Percentiles rank a stretch among this genome's conserved stretches.
Conservation (phyloP, 1,140 invertebrate genomes). For the Listronotus bonariensis region DNA sequence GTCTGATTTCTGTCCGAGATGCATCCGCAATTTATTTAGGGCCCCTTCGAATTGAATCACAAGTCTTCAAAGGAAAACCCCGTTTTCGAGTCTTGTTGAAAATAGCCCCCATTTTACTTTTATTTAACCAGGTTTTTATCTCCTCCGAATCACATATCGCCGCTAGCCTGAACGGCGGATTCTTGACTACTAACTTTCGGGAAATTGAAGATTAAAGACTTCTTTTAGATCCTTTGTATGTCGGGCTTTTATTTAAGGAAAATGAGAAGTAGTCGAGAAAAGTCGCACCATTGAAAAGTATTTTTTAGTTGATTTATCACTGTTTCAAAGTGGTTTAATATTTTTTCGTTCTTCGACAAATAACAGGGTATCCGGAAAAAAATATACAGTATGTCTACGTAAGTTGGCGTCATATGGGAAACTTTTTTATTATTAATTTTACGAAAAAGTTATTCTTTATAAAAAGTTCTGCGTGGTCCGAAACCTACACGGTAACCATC, state of each 20-base stretch:
- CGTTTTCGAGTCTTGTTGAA: conserved; percentile 34
- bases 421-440: no score
- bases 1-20: conserved; percentile 21
- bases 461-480: no score
- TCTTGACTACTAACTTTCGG: conserved; percentile 48
- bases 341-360: no score
- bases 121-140: conserved; percentile 51
- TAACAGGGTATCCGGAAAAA: no score
- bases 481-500: no score
- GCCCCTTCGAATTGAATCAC: conserved; percentile 51
- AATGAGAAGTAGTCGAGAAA: conserved; percentile 7
- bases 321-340: no score
- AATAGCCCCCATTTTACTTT: conserved; percentile 52
- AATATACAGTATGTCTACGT: no score
- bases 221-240: conserved; percentile 18
- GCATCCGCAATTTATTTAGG: conserved; percentile 54
- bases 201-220: conserved; percentile 50
- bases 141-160: conserved; percentile 41
- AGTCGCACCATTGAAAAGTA: not conserved
- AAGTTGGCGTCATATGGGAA: no score
- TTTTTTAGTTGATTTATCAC: not conserved
- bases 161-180: conserved; percentile 41
- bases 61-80: conserved; percentile 52
- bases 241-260: conserved; percentile 2
- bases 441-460: no score